phyloP scores from a whole-genome alignment of 1,140 invertebrate species.

The Anastrepha obliqua region DNA sequence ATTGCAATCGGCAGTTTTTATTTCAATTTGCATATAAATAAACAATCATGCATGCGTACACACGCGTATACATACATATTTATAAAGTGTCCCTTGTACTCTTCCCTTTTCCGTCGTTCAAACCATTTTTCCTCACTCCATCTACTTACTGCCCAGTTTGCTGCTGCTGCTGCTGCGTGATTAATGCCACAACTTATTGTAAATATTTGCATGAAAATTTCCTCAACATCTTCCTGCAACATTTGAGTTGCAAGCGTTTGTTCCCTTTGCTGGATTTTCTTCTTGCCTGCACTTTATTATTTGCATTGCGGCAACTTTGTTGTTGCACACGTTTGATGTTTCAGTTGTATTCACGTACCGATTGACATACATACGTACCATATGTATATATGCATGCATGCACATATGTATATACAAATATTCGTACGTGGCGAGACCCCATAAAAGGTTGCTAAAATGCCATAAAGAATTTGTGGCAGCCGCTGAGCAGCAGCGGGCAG shows the following conservation, averaged over 20 bases:
- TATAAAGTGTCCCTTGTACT: not conserved
- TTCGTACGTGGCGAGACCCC: conserved; percentile 7
- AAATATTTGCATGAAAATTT: conserved; percentile 49
- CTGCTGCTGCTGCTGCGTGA: not conserved
- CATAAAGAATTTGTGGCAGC: conserved; percentile 52
- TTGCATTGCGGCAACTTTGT: conserved; percentile 52
- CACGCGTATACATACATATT: not conserved
- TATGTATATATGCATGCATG: too few species aligned
- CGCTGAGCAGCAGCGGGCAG: conserved; percentile 26
- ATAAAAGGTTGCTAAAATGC: conserved; percentile 52
- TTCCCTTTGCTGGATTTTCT: not conserved
- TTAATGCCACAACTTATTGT: conserved; percentile 49
- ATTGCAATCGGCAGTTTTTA: conserved; percentile 44
- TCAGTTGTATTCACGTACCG: not conserved
- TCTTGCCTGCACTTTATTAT: not conserved
- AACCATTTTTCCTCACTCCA: not conserved
- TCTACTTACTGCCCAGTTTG: not conserved
- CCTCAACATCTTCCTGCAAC: conserved; percentile 26
- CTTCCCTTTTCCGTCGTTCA: not conserved
- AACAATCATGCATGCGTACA: not conserved
- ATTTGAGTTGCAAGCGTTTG: conserved; percentile 21
- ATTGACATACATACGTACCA: not conserved
- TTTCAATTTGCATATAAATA: conserved; percentile 22
- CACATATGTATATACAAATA: too few species aligned
- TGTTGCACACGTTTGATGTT: conserved; percentile 45